Percentiles rank a stretch among this genome's conserved stretches.
Conservation (phyloP, 2,888 invertebrate genomes). For the Halocaridina rubra region DNA sequence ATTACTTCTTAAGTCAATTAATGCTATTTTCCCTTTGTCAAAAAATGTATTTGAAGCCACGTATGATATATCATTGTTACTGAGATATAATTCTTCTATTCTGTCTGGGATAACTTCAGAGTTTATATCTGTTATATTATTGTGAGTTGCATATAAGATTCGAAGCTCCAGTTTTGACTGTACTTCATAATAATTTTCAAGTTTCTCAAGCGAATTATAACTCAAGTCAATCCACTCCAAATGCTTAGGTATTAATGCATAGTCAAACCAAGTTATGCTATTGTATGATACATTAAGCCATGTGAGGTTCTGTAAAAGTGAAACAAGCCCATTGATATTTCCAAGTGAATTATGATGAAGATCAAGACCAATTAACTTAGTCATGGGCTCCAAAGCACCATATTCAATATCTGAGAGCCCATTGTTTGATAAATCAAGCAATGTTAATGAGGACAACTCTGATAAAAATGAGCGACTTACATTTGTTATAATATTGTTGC, state of each 20-base stretch:
- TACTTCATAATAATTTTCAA: constrained; percentile 72
- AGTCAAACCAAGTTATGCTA: constrained; percentile 88
- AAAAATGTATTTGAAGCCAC: constrained; percentile 79
- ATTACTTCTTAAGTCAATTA: constrained; percentile 83
- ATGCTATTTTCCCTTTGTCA: constrained; percentile 78
- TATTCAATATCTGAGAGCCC: constrained; percentile 77
- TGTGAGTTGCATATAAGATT: constrained; percentile 90
- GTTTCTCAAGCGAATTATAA: constrained; percentile 83
- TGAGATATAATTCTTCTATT: constrained; percentile 82
- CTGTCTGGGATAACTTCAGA: constrained; percentile 84
- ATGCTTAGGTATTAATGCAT: constrained; percentile 82
- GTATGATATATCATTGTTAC: constrained; percentile 75
- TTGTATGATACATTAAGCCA: constrained; percentile 94
- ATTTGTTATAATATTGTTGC: constrained; percentile 68
- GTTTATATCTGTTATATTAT: constrained; percentile 76
- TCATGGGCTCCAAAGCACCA: constrained; percentile 83
- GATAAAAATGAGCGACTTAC: constrained; percentile 70
- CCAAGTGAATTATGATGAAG: constrained; percentile 86
- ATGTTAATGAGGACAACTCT: constrained; percentile 74
- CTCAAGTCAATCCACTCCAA: constrained; percentile 91
- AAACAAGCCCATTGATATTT: constrained; percentile 85
- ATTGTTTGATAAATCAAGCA: constrained; percentile 86
- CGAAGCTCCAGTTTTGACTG: constrained; percentile 78
- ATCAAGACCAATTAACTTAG: constrained; percentile 85
- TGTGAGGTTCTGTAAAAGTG: constrained; percentile 83